phyloP scores from a whole-genome alignment of 1,140 invertebrate species.

The Caerostris darwini region DNA sequence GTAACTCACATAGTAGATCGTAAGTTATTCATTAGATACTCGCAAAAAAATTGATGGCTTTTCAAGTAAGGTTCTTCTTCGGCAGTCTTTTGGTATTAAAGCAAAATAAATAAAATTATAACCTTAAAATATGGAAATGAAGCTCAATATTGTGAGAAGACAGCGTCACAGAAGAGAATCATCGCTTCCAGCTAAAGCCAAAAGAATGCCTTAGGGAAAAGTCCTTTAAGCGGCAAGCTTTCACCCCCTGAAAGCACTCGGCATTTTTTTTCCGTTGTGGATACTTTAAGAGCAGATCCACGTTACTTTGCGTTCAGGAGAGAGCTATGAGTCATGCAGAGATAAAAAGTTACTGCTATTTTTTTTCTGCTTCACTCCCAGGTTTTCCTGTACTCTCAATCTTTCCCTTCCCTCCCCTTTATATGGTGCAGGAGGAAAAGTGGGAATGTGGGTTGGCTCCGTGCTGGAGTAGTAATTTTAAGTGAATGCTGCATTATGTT shows the following conservation, averaged over 20 bases:
- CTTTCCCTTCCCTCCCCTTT: conserved; percentile 33
- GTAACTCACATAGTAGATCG: too few species aligned
- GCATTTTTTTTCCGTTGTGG: conserved; percentile 44
- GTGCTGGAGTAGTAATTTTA: conserved; percentile 23
- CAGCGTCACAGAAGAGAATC: conserved; percentile 35
- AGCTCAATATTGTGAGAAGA: conserved; percentile 21
- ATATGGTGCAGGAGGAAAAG: neutral
- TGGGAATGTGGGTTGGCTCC: neutral
- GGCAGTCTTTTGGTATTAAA: neutral
- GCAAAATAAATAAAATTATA: neutral
- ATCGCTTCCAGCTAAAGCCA: neutral
- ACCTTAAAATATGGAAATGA: conserved; percentile 61
- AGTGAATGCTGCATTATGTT: neutral
- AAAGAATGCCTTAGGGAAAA: conserved; percentile 34
- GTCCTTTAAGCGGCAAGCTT: conserved; percentile 49
- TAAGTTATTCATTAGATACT: neutral
- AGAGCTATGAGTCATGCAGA: conserved; percentile 58
- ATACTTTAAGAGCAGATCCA: conserved; percentile 69
- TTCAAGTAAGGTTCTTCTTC: neutral
- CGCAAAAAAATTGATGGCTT: neutral
- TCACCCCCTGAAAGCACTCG: conserved; percentile 9
- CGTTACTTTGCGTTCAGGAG: conserved; percentile 26
- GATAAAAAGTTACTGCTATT: conserved; percentile 68
- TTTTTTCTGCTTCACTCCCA: conserved; percentile 1
- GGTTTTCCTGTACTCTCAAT: neutral